phyloP scores from a whole-genome alignment of 2,113 vertebrate genomes.

The Arvicanthis niloticus region DNA sequence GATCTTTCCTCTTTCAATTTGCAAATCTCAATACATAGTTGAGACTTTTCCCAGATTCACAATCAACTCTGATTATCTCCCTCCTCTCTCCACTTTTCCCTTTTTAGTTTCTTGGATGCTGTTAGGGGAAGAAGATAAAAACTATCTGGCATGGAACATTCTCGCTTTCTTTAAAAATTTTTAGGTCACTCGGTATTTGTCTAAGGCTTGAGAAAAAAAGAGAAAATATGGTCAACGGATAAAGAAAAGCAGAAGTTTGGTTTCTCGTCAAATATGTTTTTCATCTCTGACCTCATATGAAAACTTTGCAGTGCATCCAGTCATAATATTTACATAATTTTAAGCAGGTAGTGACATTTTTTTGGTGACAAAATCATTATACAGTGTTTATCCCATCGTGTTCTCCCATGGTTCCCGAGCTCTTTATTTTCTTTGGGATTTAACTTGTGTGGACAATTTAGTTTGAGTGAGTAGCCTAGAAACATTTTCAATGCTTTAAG shows the following conservation, averaged over 20 bases:
- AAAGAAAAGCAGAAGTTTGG: slow-evolving; percentile 60
- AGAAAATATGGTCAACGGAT: slow-evolving; percentile 43
- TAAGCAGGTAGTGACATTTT: slow-evolving; percentile 67
- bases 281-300: slow-evolving; percentile 44
- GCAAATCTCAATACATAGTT: slow-evolving; percentile 82
- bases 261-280: slow-evolving; percentile 63
- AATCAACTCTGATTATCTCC: slow-evolving; percentile 85
- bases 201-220: slow-evolving; percentile 63
- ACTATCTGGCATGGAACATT: slow-evolving; percentile 76
- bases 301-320: slow-evolving; percentile 26
- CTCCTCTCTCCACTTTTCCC: slow-evolving; percentile 79
- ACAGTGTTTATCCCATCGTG: not conserved
- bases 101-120: slow-evolving; percentile 83
- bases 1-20: slow-evolving; percentile 81
- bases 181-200: slow-evolving; percentile 69
- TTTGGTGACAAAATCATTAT: slow-evolving; percentile 70
- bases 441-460: slow-evolving; percentile 25
- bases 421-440: slow-evolving; percentile 50
- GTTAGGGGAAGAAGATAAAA: slow-evolving; percentile 80
- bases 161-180: slow-evolving; percentile 57
- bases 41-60: slow-evolving; percentile 84
- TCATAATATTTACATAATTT: slow-evolving; percentile 63
- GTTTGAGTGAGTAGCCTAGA: not conserved
- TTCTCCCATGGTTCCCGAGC: not conserved
- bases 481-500: slow-evolving; percentile 32